Percentiles rank a stretch among this genome's conserved stretches.
phyloP scores from a whole-genome alignment of 2,888 invertebrate genomes.

The Eumerus sabulonum region DNA sequence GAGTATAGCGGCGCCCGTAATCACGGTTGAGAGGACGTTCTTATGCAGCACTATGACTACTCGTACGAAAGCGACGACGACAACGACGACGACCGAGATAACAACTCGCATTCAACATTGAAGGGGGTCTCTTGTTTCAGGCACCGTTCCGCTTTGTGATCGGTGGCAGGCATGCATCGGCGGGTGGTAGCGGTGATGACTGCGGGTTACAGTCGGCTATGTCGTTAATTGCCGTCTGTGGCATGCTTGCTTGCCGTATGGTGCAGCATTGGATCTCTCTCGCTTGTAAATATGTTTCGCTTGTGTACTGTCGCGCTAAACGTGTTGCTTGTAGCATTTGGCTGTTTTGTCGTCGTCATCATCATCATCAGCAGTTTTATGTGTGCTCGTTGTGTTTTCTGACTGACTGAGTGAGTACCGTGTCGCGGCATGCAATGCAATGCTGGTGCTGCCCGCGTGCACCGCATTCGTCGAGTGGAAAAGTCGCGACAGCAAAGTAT shows the following conservation, averaged over 20 bases:
- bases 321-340: constrained; percentile 64
- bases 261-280: constrained; percentile 31
- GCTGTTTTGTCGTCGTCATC: constrained; percentile 8
- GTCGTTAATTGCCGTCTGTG: constrained; percentile 61
- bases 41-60: constrained; percentile 29
- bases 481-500: constrained; percentile 64
- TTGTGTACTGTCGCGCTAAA: constrained; percentile 61
- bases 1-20: constrained; percentile 59
- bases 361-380: constrained; percentile 11
- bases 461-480: constrained; percentile 60
- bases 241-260: too few species aligned
- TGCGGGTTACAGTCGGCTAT: constrained; percentile 1
- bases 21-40: constrained; percentile 59
- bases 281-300: constrained; percentile 30
- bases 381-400: background rate
- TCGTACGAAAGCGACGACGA: background rate
- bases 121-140: constrained; percentile 13
- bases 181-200: too few species aligned
- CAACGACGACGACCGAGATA: constrained; percentile 27
- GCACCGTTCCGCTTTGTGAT: constrained; percentile 2
- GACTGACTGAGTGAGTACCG: constrained; percentile 31
- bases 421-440: too few species aligned
- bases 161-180: too few species aligned
- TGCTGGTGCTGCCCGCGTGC: constrained; percentile 14
- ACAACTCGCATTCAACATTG: constrained; percentile 41